phyloP scores from a whole-genome alignment of 2,797 vertebrate species.

The Vireo griseus region DNA sequence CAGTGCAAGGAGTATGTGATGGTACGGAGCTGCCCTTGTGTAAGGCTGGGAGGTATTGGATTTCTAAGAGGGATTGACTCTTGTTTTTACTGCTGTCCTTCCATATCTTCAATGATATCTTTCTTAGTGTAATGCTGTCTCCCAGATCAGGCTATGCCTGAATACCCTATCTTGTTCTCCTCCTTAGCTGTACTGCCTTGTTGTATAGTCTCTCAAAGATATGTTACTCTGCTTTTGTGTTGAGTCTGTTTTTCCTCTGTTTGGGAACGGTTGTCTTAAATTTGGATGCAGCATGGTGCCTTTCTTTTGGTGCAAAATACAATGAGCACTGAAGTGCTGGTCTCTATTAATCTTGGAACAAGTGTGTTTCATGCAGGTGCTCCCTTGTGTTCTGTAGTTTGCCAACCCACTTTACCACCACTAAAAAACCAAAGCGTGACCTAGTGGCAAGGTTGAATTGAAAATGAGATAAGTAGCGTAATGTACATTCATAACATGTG shows the following conservation, averaged over 20 bases:
- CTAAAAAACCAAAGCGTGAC: not conserved
- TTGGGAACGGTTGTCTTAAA: not conserved
- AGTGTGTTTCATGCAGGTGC: not conserved
- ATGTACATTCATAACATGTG: not conserved
- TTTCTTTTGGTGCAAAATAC: not conserved
- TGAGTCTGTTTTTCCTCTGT: not conserved
- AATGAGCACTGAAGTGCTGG: not conserved
- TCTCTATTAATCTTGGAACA: not conserved
- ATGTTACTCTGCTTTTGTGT: not conserved
- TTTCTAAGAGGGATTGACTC: not conserved
- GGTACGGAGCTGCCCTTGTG: not conserved
- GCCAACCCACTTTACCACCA: not conserved
- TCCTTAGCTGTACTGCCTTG: not conserved
- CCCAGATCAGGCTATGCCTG: not conserved
- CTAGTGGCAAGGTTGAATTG: not conserved
- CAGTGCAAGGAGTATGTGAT: not conserved
- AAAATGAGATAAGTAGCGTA: not conserved
- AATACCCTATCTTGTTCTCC: not conserved
- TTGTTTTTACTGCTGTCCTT: not conserved
- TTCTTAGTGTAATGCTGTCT: not conserved
- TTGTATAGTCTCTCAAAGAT: not conserved
- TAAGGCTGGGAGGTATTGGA: not conserved
- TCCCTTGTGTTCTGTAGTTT: not conserved
- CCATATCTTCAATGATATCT: not conserved
- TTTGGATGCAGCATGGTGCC: not conserved